These are phyloP conservation scores for Myxocyprinus asiaticus DNA, from an alignment of 2,113 vertebrate genomes.

Conservation along the genomic window DNA sequence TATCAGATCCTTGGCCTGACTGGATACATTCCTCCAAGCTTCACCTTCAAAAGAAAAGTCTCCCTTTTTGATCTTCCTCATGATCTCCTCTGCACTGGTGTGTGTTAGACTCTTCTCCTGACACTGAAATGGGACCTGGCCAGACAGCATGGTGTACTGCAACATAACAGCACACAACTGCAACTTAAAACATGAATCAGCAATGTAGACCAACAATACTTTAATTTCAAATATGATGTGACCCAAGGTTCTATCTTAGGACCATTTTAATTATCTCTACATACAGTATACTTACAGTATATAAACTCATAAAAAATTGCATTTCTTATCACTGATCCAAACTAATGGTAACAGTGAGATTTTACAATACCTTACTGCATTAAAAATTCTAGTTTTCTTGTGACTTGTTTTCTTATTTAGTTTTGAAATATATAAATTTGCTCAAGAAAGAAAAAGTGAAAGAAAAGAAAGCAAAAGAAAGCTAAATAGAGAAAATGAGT, in stretches of 20 bases:
- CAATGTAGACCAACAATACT: no score
- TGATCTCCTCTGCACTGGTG: conserved; percentile 92
- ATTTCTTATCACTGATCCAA: background rate
- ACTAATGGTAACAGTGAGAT: background rate
- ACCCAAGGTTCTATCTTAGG: no score
- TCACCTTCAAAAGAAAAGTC: conserved; percentile 98
- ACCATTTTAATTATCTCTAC: no score
- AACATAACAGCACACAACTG: conserved; percentile 44
- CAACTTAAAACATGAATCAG: background rate
- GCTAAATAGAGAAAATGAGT: background rate
- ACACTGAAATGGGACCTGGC: conserved; percentile 96
- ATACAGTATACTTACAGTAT: no score
- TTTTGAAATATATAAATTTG: background rate
- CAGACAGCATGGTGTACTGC: conserved; percentile 97
- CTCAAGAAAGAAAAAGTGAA: background rate
- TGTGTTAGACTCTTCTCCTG: conserved; percentile 88
- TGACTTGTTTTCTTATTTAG: no score
- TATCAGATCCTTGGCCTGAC: conserved; percentile 95
- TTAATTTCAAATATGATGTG: no score
- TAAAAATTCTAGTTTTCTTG: no score
- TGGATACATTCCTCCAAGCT: conserved; percentile 95
- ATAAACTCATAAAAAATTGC: no score
- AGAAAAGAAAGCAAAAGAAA: background rate
- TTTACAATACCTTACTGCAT: background rate
- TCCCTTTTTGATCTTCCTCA: conserved; percentile 98